Evolutionary conservation across 2,113 vertebrate genomes (phyloP).

Genomic region (Smithornis capensis): DNA sequence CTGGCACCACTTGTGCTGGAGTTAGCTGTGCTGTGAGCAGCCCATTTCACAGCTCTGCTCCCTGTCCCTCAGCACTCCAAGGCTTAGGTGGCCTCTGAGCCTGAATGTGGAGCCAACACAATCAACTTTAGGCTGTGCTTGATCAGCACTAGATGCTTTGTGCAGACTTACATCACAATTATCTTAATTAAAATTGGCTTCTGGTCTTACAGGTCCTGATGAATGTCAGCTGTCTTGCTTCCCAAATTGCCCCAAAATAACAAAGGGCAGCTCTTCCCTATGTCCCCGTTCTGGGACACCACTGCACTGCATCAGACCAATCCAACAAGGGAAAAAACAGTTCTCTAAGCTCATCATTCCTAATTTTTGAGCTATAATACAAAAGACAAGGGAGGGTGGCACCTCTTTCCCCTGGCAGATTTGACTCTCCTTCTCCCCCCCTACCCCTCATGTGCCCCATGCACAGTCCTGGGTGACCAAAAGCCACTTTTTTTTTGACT

Average conservation of each 20-base stretch:
- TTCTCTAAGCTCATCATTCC: background rate
- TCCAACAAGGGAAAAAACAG: background rate
- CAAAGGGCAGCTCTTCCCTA: background rate
- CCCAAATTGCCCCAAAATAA: background rate
- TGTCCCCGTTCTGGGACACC: background rate
- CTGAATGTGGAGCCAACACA: background rate
- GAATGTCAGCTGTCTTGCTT: background rate
- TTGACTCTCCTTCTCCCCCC: background rate
- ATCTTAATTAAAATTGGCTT: background rate
- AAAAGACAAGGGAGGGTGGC: background rate
- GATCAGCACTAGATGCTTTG: background rate
- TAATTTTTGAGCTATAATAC: background rate
- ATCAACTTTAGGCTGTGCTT: background rate
- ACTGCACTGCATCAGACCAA: background rate
- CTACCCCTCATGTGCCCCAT: too few species aligned
- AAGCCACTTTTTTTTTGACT: background rate
- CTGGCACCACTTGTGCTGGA: background rate
- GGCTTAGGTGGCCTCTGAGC: background rate
- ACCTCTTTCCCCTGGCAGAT: background rate
- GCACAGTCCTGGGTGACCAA: background rate
- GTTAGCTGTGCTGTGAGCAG: background rate
- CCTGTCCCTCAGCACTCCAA: fast-evolving
- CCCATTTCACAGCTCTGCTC: background rate
- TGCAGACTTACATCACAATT: background rate
- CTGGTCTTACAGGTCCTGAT: background rate